Conservation (phyloP, 2,888 invertebrate species). For the Cerceris ruficornis region DNA sequence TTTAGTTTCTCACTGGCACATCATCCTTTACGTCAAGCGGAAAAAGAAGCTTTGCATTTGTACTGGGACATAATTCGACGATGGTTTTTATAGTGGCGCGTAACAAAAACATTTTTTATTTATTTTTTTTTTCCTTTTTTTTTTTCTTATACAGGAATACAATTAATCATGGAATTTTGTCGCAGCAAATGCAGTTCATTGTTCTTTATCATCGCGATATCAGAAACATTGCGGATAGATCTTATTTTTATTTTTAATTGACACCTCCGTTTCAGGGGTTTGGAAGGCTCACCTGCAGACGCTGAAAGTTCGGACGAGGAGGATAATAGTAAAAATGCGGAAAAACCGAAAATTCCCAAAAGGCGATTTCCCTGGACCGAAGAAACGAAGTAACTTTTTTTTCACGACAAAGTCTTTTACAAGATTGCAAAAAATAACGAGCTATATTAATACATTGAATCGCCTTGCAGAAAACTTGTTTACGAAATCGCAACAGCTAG, state of each 20-base stretch:
- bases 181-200: slow-evolving; percentile 56
- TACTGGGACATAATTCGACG: slow-evolving; percentile 43
- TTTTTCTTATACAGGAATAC: slow-evolving; percentile 20
- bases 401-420: slow-evolving; percentile 2
- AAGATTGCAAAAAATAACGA: neutral
- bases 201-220: slow-evolving; percentile 47
- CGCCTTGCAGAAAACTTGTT: slow-evolving; percentile 70
- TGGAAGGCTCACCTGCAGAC: slow-evolving; percentile 72
- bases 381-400: slow-evolving; percentile 83
- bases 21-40: slow-evolving; percentile 51
- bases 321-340: slow-evolving; percentile 78
- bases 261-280: slow-evolving; percentile 72
- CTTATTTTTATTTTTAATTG: slow-evolving; percentile 18
- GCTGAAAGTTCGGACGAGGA: slow-evolving; percentile 74
- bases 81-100: slow-evolving; percentile 2
- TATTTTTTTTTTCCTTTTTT: slow-evolving; percentile 13
- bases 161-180: slow-evolving; percentile 53
- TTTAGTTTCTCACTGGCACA: slow-evolving; percentile 65
- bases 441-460: neutral
- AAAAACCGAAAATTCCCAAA: slow-evolving; percentile 85
- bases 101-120: neutral
- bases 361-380: slow-evolving; percentile 89
- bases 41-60: slow-evolving; percentile 46
- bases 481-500: slow-evolving; percentile 73
- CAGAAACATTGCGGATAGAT: slow-evolving; percentile 14